Conservation (phyloP, 2,888 invertebrate species). For the Drosophila buzzatii region DNA sequence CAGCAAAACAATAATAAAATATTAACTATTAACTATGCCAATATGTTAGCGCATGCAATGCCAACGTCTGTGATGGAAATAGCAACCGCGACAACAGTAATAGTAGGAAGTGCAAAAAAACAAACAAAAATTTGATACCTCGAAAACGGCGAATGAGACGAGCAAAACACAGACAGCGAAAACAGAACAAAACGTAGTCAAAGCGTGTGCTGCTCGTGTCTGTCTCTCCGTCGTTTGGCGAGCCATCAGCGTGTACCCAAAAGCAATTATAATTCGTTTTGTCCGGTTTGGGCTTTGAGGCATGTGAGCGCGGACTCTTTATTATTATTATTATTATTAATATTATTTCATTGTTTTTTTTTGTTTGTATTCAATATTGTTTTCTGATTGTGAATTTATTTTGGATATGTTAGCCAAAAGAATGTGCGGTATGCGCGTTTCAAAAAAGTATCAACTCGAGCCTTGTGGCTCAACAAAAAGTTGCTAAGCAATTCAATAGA, state of each 20-base stretch:
- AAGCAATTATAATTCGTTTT: constrained; percentile 13
- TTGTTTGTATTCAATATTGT: background rate
- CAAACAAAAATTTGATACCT: constrained; percentile 36
- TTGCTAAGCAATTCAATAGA: constrained; percentile 8
- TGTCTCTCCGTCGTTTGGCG: constrained; percentile 31
- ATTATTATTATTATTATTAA: background rate
- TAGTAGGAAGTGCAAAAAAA: constrained; percentile 32
- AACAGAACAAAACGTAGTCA: constrained; percentile 37
- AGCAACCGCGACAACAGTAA: constrained; percentile 19
- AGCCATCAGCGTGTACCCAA: constrained; percentile 17
- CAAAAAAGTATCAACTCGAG: constrained; percentile 14
- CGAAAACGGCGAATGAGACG: constrained; percentile 45
- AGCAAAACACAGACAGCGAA: constrained; percentile 62
- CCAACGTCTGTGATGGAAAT: constrained; percentile 3
- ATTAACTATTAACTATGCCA: constrained; percentile 18
- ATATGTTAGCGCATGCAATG: constrained; percentile 19
- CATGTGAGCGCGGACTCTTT: constrained; percentile 36
- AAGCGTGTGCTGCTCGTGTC: constrained; percentile 34
- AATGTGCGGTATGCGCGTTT: constrained; percentile 57
- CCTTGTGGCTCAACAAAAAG: constrained; percentile 11
- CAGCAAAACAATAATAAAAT: constrained; percentile 18
- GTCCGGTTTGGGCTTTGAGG: constrained; percentile 34
- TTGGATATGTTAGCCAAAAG: constrained; percentile 49
- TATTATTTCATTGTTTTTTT: background rate
- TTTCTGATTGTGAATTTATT: constrained; percentile 27